These are phyloP conservation scores for Ageneiosus marmoratus DNA, from an alignment of 2,113 vertebrate species.

Conservation along the genomic window DNA sequence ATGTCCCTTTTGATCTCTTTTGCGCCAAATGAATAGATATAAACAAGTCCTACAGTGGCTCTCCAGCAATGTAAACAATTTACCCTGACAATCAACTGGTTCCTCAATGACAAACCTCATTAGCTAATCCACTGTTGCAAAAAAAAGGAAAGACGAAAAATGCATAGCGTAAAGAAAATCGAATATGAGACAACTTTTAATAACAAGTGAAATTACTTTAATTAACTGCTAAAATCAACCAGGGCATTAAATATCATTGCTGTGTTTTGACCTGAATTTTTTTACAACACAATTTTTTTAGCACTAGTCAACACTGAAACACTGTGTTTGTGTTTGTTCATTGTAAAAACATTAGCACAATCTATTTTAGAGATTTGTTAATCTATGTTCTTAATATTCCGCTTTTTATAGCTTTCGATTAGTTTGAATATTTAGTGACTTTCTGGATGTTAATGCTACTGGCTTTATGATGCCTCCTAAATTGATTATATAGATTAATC, in stretches of 20 bases:
- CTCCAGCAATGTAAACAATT: constrained; percentile 6
- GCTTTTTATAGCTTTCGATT: not conserved
- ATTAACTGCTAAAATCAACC: not conserved
- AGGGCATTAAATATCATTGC: not conserved
- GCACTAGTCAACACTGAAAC: not conserved
- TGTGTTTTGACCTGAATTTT: not conserved
- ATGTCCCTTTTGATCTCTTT: not conserved
- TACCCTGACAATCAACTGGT: not conserved
- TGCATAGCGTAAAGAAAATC: not conserved
- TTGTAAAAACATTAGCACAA: not conserved
- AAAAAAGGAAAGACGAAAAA: not conserved
- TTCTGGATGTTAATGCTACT: not conserved
- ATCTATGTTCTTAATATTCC: not conserved
- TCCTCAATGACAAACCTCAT: not conserved
- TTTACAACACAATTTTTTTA: not conserved
- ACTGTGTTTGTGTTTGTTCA: not conserved
- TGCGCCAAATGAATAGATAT: not conserved
- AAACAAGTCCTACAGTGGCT: not conserved
- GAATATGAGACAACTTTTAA: not conserved
- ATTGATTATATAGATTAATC: not conserved
- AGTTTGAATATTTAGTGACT: not conserved
- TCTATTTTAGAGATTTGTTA: not conserved
- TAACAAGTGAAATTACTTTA: not conserved
- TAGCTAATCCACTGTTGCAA: not conserved
- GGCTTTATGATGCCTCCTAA: not conserved